These are phyloP conservation scores for Brachionichthys hirsutus DNA, from an alignment of 2,113 vertebrate genomes.

Conservation along the genomic window DNA sequence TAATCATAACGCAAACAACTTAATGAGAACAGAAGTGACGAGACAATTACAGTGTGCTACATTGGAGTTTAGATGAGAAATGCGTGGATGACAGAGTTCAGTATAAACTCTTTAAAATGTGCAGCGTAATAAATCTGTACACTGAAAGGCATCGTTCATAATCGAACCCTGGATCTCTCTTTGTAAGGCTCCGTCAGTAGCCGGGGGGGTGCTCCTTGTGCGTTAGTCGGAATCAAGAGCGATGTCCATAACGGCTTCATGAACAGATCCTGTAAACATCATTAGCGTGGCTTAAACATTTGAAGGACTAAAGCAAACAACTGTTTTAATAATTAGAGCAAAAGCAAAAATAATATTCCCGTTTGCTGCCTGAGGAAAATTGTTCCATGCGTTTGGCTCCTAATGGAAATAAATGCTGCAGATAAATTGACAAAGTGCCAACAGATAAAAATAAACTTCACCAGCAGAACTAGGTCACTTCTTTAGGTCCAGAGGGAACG, in stretches of 20 bases:
- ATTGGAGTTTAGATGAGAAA: neutral
- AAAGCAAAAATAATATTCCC: constrained; percentile 31
- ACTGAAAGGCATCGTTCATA: too few relatives aligned
- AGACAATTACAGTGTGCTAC: constrained; percentile 5
- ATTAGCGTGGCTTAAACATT: constrained; percentile 8
- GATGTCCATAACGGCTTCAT: constrained; percentile 3
- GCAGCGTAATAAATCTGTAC: too few relatives aligned
- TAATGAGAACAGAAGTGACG: constrained; percentile 2
- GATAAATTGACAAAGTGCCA: constrained; percentile 41
- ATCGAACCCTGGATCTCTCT: too few relatives aligned
- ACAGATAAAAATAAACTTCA: constrained; percentile 47
- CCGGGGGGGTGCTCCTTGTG: neutral
- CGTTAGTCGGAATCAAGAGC: too few relatives aligned
- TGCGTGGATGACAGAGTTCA: neutral
- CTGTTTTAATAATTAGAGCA: constrained; percentile 14
- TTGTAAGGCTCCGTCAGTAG: too few relatives aligned
- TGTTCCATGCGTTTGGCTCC: constrained; percentile 10
- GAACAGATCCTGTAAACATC: constrained; percentile 25
- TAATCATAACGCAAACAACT: neutral
- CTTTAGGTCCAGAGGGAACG: constrained; percentile 29
- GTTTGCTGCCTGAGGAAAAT: constrained; percentile 15
- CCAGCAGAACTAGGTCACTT: constrained; percentile 27
- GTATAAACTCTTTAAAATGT: too few relatives aligned
- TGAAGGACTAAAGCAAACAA: constrained; percentile 19
- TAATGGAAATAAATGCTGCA: constrained; percentile 21